These are phyloP conservation scores for Tinea pellionella DNA, from an alignment of 2,888 invertebrate genomes.

Conservation along the genomic window DNA sequence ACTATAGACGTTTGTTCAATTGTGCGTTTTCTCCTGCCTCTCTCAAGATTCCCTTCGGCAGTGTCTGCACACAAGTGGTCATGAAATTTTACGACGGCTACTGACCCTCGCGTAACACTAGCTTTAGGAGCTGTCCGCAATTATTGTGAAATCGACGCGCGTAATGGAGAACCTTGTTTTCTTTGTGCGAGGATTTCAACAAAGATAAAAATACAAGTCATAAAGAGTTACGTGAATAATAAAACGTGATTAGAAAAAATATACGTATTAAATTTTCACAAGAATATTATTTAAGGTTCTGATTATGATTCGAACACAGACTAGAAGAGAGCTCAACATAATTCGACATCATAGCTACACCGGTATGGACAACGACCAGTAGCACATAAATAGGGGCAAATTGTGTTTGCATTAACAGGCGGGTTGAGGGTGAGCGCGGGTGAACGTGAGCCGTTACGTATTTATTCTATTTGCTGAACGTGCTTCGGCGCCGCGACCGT, in stretches of 20 bases:
- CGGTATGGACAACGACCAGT: constrained; percentile 17
- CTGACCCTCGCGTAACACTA: constrained; percentile 44
- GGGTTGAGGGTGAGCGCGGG: constrained; percentile 31
- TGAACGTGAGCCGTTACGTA: constrained; percentile 36
- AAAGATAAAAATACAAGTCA: background rate
- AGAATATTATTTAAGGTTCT: constrained; percentile 18
- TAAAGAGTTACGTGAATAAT: background rate
- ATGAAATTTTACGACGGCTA: constrained; percentile 52
- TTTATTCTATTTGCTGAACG: constrained; percentile 66
- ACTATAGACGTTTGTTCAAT: constrained; percentile 24
- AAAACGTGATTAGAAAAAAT: background rate
- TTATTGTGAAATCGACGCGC: constrained; percentile 43
- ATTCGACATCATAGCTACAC: constrained; percentile 25
- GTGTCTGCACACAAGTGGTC: constrained; percentile 34
- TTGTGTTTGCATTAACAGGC: constrained; percentile 50
- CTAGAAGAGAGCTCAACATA: constrained; percentile 26
- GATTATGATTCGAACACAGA: background rate
- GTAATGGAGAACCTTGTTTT: constrained; percentile 29
- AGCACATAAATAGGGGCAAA: constrained; percentile 53
- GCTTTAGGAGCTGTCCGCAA: constrained; percentile 44
- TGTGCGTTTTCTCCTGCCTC: constrained; percentile 20
- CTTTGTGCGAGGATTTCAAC: constrained; percentile 17
- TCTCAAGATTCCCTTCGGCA: constrained; percentile 31
- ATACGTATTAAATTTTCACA: constrained; percentile 19
- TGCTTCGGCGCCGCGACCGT: constrained; percentile 51